Evolutionary conservation across 2,797 vertebrate genomes (phyloP), one percentile per base, ranked within the genome.

Genomic region (Mormyrus proboscirostris): DNA sequence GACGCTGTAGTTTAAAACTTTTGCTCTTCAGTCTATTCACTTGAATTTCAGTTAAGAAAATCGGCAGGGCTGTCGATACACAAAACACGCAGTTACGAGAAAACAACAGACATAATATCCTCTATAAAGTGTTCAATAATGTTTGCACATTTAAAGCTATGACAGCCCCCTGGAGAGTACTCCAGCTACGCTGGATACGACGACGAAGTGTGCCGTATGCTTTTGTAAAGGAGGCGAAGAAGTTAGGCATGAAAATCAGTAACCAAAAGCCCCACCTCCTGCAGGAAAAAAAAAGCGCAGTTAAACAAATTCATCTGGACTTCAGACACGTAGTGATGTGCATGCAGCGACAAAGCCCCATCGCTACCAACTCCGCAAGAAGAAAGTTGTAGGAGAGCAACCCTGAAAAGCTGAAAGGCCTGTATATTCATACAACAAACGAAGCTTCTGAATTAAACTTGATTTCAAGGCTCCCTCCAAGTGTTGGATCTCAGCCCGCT

Each of bases 271-370:
- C 84, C 89, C 83, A 86, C 89, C 89, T 86, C 89, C 62, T 33
- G 83, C 33, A 86, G 79, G 55, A 29, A 62, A 65, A 62, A 65
- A 85, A 85, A 89, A 89, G 41, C 50, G 53, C 29, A 65, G 47
- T 89, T 86, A 89, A 89, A 89, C 59, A 89, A 89, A 89, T 89
- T 86, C 89, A 89, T 69, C 57, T 89, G 89, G 59, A 86, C 47
- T 89, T 73, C 29, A 89, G 10, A 62, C 79, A 62, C 83, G 82
- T 19, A 47, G 51, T 16, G 51, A 22, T 79, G 79, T 62, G 79
- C 33, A 50, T 49, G 51, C 76, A 25, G 33, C 7, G n/a, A 29
- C 73, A 44, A 19, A 22, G 6, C 73, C 33, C 65, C 69, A 88
- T 25, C 14, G 12, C 33, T n/a, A 8, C 22, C 6, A 85, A 41